phyloP scores from a whole-genome alignment of 2,888 invertebrate genomes.

The Aricia artaxerxes region DNA sequence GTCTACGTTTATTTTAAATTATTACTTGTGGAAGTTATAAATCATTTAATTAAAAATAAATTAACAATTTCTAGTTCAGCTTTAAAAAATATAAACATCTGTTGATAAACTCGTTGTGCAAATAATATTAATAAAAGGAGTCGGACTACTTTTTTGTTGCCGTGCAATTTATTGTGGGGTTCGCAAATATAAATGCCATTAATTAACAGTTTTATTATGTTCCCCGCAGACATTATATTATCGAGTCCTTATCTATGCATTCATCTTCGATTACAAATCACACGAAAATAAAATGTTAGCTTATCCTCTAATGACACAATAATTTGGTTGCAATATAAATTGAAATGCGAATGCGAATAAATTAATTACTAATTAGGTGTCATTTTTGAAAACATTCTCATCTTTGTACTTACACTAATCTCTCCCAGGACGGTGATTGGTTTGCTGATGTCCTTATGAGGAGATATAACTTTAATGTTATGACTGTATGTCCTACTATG shows the following conservation, averaged over 20 bases:
- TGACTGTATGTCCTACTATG: too few species aligned
- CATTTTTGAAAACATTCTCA: too few species aligned
- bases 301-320: neutral
- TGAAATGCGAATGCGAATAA: neutral
- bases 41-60: constrained; percentile 5
- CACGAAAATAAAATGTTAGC: neutral
- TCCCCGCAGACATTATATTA: neutral
- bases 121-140: constrained; percentile 16
- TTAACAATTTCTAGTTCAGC: neutral
- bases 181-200: neutral
- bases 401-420: too few species aligned
- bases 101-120: constrained; percentile 16
- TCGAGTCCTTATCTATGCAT: neutral
- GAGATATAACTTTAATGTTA: too few species aligned
- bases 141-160: constrained; percentile 3
- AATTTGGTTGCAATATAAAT: neutral
- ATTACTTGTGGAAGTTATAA: neutral
- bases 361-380: too few species aligned
- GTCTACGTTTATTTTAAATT: too few species aligned
- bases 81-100: constrained; percentile 5
- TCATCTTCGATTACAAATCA: constrained; percentile 1
- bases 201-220: constrained; percentile 10
- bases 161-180: constrained; percentile 4
- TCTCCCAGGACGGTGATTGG: too few species aligned
- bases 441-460: too few species aligned